Evolutionary conservation across 2,888 invertebrate genomes (phyloP).

Genomic region (Morinoia aosen): DNA sequence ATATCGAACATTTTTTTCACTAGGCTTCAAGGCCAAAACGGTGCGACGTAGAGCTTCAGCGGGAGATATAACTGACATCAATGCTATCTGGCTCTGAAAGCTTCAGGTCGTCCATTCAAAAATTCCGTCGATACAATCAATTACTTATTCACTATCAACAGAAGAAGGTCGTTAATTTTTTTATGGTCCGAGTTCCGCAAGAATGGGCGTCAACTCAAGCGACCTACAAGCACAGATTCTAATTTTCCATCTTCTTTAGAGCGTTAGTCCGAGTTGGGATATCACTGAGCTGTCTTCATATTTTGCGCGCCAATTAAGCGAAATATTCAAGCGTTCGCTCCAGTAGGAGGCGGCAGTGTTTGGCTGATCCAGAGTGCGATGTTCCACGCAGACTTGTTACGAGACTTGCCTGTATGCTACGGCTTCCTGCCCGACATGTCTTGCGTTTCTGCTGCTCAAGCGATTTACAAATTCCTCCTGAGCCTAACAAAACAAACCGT

Average conservation of each 20-base stretch:
- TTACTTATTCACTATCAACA: constrained; percentile 46
- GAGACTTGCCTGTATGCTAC: background rate
- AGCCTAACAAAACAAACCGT: background rate
- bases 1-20: background rate
- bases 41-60: background rate
- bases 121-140: constrained; percentile 32
- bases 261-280: constrained; percentile 46
- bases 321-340: constrained; percentile 46
- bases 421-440: background rate
- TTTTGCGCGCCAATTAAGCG: constrained; percentile 53
- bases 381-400: background rate
- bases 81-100: constrained; percentile 26
- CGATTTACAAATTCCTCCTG: background rate
- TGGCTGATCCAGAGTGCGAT: constrained; percentile 16
- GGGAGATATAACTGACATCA: background rate
- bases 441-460: background rate
- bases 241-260: constrained; percentile 49
- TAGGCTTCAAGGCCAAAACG: background rate
- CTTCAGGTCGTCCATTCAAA: constrained; percentile 19
- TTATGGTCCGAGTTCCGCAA: constrained; percentile 24
- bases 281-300: constrained; percentile 53
- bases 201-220: constrained; percentile 45
- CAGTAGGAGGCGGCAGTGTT: constrained; percentile 49
- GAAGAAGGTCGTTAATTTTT: constrained; percentile 34
- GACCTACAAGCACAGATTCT: constrained; percentile 51